These are phyloP conservation scores for Caenorhabditis sp. DNA, from an alignment of 2,888 invertebrate species.

Conservation along the genomic window DNA sequence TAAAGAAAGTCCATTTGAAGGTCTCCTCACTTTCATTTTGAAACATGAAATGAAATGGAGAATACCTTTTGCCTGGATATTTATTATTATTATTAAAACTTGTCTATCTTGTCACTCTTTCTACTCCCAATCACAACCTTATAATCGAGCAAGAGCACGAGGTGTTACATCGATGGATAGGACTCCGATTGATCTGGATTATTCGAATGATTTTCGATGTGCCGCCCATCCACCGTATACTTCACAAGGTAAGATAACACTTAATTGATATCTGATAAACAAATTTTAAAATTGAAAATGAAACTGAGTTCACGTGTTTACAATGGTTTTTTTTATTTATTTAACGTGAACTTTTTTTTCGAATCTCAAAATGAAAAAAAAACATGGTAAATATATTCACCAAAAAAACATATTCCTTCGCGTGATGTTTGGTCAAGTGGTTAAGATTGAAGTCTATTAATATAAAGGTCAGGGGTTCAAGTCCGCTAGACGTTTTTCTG, in stretches of 20 bases:
- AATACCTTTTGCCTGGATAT: background rate
- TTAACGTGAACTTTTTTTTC: too few species aligned
- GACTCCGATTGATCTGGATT: slow-evolving; percentile 21
- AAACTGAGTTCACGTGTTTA: too few species aligned
- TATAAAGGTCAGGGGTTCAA: too few species aligned
- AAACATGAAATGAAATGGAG: slow-evolving; percentile 1
- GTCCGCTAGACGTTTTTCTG: too few species aligned
- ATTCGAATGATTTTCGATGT: slow-evolving; percentile 14
- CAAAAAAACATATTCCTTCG: too few species aligned
- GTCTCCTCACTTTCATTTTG: slow-evolving; percentile 15
- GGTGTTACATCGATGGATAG: slow-evolving; percentile 15
- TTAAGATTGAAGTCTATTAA: too few species aligned
- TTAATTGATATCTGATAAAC: too few species aligned
- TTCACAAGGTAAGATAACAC: background rate
- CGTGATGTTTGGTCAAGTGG: too few species aligned
- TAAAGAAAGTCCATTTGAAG: slow-evolving; percentile 10
- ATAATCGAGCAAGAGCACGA: slow-evolving; percentile 19
- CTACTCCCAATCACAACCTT: slow-evolving; percentile 1
- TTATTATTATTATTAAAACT: background rate
- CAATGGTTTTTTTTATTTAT: too few species aligned
- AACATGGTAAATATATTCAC: too few species aligned
- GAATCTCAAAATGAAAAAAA: too few species aligned
- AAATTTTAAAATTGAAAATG: too few species aligned
- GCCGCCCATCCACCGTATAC: slow-evolving; percentile 3
- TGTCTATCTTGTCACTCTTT: slow-evolving; percentile 23